Evolutionary conservation across 2,888 invertebrate genomes (phyloP), one percentile per base, ranked within the genome.

Genomic region (Pecten maximus): DNA sequence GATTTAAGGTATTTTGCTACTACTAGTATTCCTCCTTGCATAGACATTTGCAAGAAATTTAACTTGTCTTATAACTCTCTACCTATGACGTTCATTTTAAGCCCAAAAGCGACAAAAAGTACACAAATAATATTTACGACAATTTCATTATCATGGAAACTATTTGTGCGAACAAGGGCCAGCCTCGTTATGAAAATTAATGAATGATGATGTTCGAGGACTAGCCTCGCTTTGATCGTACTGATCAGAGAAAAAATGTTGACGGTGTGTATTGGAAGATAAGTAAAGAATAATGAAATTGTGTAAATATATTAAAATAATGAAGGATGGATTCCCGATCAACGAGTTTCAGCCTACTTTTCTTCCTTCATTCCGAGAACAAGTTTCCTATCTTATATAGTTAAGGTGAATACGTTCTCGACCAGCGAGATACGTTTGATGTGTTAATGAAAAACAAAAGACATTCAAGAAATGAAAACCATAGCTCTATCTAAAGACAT

Each of bases 351-450:
- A 60, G 74, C 74, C 35, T 74, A 74, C 74, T 74, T 74, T n/a
- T 74, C 74, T 74, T 74, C 74, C 74, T 28, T 74, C 74, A 74
- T 74, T 74, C 74, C 74, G 74, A 74, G 74, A 74, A 74, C 74
- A 74, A 28, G 10, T 74, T 74, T 74, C 74, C 74, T 74, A 74
- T 74, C 74, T 15, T 48, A 60, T 6, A 60, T 74, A 35, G 2
- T 44, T 44, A 74, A 23, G 35, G 28, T 35, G 35, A 74, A 23
- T 74, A 74, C 74, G 74, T 10, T 1, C 74, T 74, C 74, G 74
- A 74, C 74, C 74, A 74, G 74, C 74, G 28, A 74, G 74, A 23
- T 23, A 74, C 74, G 74, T 35, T 19, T 74, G 54, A 28, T 60
- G 10, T 35, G 16, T 74, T 10, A 35, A 74, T 74, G 74, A 10